A percentile compares a stretch with the other conserved stretches of the same genome.
phyloP scores from a whole-genome alignment of 2,888 invertebrate genomes.

The Leptinotarsa juncta region DNA sequence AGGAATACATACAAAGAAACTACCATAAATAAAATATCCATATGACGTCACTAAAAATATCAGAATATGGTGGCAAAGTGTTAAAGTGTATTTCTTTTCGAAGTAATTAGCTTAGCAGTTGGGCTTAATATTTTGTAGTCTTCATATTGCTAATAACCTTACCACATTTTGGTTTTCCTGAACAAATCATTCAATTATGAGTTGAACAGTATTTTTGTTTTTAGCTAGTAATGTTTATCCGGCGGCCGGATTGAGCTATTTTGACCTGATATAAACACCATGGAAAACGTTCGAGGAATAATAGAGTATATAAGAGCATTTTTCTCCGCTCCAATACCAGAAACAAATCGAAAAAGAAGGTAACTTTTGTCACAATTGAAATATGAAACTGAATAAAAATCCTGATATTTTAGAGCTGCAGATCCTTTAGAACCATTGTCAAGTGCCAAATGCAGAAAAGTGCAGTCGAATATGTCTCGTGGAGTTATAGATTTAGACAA shows the following conservation, averaged over 20 bases:
- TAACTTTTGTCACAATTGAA: conserved; percentile 26
- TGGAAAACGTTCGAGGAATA: conserved; percentile 42
- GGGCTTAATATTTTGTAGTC: too few species aligned
- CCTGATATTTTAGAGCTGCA: conserved; percentile 41
- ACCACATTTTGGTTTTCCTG: neutral
- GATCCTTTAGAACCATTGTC: conserved; percentile 36
- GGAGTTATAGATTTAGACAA: conserved; percentile 31
- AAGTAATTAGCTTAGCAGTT: too few species aligned
- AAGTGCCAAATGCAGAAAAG: conserved; percentile 48
- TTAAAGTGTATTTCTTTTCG: too few species aligned
- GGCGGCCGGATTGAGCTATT: conserved; percentile 30
- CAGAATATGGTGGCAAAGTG: too few species aligned
- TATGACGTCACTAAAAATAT: too few species aligned
- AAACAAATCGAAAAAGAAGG: conserved; percentile 48
- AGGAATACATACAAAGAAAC: too few species aligned
- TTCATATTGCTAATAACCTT: too few species aligned
- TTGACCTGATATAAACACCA: conserved; percentile 32
- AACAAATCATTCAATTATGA: neutral
- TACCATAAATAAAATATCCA: too few species aligned
- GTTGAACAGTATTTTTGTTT: neutral
- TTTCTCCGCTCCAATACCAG: conserved; percentile 39
- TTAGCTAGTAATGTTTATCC: conserved; percentile 24
- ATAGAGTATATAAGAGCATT: conserved; percentile 46
- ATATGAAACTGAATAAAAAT: conserved; percentile 3
- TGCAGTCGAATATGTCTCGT: conserved; percentile 39